Percentiles rank a stretch among this genome's conserved stretches.
Evolutionary conservation across 2,113 vertebrate genomes (phyloP).

Genomic region (Hystrix brachyura): DNA sequence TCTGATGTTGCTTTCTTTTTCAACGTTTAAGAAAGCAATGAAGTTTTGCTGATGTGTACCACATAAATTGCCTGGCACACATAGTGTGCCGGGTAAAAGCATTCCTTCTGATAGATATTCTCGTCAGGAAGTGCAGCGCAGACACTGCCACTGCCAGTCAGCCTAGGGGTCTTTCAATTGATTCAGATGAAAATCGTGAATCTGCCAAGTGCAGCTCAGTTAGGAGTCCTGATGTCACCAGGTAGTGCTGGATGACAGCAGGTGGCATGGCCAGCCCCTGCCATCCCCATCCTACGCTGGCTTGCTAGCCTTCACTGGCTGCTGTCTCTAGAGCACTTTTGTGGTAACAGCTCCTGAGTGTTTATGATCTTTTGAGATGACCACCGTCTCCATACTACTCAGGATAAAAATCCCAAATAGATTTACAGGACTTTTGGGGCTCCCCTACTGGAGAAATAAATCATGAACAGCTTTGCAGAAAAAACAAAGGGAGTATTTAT

Average conservation of each 20-base stretch:
- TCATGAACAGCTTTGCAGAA: not conserved
- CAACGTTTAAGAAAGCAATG: conserved; percentile 11
- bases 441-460: not conserved
- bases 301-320: not conserved
- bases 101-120: not conserved
- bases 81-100: not conserved
- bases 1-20: not conserved
- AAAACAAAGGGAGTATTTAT: not conserved
- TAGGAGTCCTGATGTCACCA: not conserved
- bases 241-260: not conserved
- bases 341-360: not conserved
- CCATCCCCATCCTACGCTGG: not conserved
- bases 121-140: not conserved
- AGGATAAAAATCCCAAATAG: not conserved
- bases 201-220: not conserved
- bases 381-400: not conserved
- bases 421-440: not conserved
- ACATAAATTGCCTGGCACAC: not conserved
- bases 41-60: not conserved
- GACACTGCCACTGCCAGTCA: not conserved
- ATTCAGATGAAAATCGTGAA: not conserved
- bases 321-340: not conserved
- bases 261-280: not conserved
- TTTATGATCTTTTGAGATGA: not conserved
- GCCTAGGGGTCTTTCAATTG: not conserved